Evolutionary conservation across 2,797 vertebrate species (phyloP).

Genomic region (Borostomias antarcticus): DNA sequence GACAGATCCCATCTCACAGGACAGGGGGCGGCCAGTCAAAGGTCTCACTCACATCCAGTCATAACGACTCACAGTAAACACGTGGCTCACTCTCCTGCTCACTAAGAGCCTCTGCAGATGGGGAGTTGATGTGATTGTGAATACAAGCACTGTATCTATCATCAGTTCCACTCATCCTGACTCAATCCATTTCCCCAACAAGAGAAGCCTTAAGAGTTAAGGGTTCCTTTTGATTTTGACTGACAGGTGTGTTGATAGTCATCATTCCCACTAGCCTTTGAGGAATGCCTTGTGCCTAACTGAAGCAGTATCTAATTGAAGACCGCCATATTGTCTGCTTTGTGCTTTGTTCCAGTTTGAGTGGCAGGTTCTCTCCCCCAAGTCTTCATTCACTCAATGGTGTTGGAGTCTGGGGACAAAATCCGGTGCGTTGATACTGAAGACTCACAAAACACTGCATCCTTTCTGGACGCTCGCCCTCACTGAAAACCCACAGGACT

Average conservation of each 20-base stretch:
- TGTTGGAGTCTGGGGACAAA: neutral
- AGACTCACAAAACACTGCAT: no score
- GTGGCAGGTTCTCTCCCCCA: neutral
- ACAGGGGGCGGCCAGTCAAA: no score
- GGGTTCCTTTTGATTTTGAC: conserved; percentile 16
- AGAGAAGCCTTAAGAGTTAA: conserved; percentile 4
- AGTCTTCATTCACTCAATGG: neutral
- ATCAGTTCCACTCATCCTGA: neutral
- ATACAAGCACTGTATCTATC: neutral
- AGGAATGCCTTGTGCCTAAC: neutral
- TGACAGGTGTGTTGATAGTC: conserved; percentile 9
- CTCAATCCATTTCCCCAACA: neutral
- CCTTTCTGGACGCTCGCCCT: no score
- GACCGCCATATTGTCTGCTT: conserved; percentile 3
- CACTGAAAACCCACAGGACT: neutral
- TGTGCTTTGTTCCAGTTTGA: conserved; percentile 16
- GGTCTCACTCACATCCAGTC: no score
- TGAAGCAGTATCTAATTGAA: conserved; percentile 19
- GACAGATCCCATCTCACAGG: no score
- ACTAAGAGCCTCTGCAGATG: neutral
- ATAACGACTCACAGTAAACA: neutral
- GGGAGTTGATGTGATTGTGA: neutral
- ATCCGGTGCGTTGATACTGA: no score
- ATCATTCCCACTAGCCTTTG: neutral
- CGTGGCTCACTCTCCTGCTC: neutral